Evolutionary conservation across 2,797 vertebrate species (phyloP), one percentile per base, ranked within the genome.

Genomic region (Podargus strigoides): DNA sequence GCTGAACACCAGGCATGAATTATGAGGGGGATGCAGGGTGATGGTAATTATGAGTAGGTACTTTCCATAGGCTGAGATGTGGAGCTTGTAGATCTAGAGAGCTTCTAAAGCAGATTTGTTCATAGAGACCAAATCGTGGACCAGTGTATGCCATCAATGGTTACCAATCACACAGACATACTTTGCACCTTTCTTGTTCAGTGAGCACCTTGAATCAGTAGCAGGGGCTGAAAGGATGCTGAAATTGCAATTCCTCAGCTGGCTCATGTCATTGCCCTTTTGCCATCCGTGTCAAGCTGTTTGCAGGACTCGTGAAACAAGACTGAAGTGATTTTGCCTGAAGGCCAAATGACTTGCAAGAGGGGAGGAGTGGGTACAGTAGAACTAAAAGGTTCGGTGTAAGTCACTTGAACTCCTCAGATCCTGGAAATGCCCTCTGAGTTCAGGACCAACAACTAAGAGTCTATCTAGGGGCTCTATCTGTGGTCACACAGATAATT

Each of bases 111-210:
- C 24, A 24, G 32, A 14, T 73, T 56, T 79, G 34, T n/a, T 37
- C 20, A 56, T 7, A 69, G 56, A 74, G 56, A 34, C 41, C 39
- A 64, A 73, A 28, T 12, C 77, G 32, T 2, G 37, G 44, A 16
- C 9, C 15, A 7, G 26, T 3, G 10, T 10, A 6, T 37, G 50
- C 37, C 0, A 2, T n/a, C n/a, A 21, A 4, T n/a, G 30, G n/a
- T 15, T 80, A 52, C 4, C 5, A 64, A 64, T 46, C 55, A 41
- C 78, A 22, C 11, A 44, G 68, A 70, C 18, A 18, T 67, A 6
- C n/a, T 80, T 72, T 24, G n/a, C 30, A 34, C 30, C 13, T 56
- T 55, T 20, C 19, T 55, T 53, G 46, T 55, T 89, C 52, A 36
- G 3, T 7, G 34, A 53, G 28, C 24, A 37, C 20, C 23, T 60